Evolutionary conservation across 2,113 vertebrate species (phyloP), one percentile per base, ranked within the genome.

Genomic region (Scopus umbretta): DNA sequence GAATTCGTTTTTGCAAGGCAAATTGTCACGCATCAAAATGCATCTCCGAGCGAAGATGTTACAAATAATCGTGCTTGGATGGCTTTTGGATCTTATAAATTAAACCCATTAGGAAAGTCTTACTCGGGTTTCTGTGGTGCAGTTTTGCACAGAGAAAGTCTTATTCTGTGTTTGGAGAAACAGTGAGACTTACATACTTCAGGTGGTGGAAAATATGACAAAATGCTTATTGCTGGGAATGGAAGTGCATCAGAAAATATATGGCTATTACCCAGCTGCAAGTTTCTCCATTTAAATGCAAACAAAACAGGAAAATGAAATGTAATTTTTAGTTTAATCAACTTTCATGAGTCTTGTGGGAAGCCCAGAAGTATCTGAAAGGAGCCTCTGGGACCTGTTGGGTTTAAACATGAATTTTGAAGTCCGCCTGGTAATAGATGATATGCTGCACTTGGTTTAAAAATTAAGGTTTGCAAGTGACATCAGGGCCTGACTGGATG

Each of bases 241-340:
- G 76, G 85, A 80, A 52, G 61, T 23, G 32, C 86, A 50, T n/a
- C 42, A 76, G 52, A 62, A 90, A 96, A 91, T 86, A 94, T 26
- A 86, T 49, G 71, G 88, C 86, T 92, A 5, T 94, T 95, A 76
- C 62, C 73, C 80, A 89, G 93, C 88, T 96, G 91, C 87, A 95
- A 96, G 82, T 92, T 95, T 90, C 92, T 80, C 92, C 74, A 86
- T 96, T 97, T 95, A 96, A 94, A 92, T 97, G 74, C 80, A 98
- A 98, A 94, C 80, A 96, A 96, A 97, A 86, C 88, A 96, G 59
- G 88, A 65, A 97, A 92, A 94, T 96, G 93, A 96, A 96, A 96
- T 82, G 65, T 90, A 92, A 92, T 96, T 97, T 97, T 97, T 86
- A 80, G 68, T 95, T 97, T 96, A 97, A 97, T 97, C 96, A 97